These are phyloP conservation scores for Standfussiana lucernea DNA, from an alignment of 2,888 invertebrate genomes.

Conservation along the genomic window DNA sequence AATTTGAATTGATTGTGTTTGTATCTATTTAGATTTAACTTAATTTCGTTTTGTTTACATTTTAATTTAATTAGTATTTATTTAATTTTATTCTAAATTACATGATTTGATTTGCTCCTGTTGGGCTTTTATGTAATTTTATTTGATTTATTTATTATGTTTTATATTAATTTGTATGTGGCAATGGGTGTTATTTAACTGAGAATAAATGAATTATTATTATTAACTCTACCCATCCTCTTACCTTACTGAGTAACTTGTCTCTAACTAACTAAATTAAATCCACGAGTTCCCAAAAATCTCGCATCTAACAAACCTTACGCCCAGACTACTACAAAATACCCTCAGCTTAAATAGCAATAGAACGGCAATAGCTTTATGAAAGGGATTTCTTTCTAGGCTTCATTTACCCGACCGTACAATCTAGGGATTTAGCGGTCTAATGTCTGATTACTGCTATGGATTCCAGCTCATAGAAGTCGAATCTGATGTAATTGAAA, in stretches of 20 bases:
- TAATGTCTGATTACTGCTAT: slow-evolving; percentile 61
- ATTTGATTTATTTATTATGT: too few relatives aligned
- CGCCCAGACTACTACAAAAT: slow-evolving; percentile 7
- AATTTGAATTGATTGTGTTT: too few relatives aligned
- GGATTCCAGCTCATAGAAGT: slow-evolving; percentile 58
- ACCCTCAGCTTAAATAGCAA: not conserved
- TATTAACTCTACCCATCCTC: not conserved
- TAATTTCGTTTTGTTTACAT: too few relatives aligned
- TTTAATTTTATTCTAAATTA: too few relatives aligned
- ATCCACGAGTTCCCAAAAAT: not conserved
- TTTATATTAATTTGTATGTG: too few relatives aligned
- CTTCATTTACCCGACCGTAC: slow-evolving; percentile 34
- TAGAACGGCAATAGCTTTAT: slow-evolving; percentile 8
- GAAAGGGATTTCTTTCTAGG: slow-evolving; percentile 13
- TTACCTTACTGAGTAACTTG: not conserved
- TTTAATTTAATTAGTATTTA: too few relatives aligned
- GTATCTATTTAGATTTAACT: too few relatives aligned
- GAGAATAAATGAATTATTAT: too few relatives aligned
- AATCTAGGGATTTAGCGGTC: slow-evolving; percentile 55
- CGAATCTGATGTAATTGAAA: slow-evolving; percentile 51
- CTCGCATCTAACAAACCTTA: not conserved
- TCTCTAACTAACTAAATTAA: not conserved
- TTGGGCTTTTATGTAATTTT: too few relatives aligned
- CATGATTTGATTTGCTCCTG: too few relatives aligned
- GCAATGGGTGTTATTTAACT: too few relatives aligned